phyloP scores from a whole-genome alignment of 2,113 vertebrate species.

The Dendropsophus ebraccatus region DNA sequence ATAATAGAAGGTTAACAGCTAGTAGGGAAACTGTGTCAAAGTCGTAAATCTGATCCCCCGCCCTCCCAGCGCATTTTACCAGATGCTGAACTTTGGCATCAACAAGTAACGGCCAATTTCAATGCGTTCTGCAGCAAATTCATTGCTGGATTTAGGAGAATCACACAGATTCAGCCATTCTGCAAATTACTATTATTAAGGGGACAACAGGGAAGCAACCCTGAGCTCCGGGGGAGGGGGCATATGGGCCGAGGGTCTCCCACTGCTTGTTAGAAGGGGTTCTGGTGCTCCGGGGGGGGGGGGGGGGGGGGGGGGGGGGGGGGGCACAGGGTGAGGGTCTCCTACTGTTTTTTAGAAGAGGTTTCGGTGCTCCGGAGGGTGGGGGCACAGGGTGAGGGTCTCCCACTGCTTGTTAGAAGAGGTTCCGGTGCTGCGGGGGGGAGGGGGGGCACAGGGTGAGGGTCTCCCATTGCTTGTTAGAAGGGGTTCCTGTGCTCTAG shows the following conservation, averaged over 20 bases:
- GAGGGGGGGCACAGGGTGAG: too few species aligned
- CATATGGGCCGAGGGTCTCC: background rate
- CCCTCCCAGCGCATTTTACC: constrained; percentile 67
- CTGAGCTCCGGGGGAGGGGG: background rate
- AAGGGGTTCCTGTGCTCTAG: too few species aligned
- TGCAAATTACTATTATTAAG: constrained; percentile 14
- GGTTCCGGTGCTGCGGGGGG: too few species aligned
- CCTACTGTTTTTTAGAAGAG: too few species aligned
- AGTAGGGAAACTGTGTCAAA: constrained; percentile 65
- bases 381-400: background rate
- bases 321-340: too few species aligned
- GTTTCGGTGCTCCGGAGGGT: too few species aligned
- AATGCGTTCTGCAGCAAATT: constrained; percentile 41
- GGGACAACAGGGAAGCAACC: background rate
- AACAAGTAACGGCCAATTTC: constrained; percentile 16
- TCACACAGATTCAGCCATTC: constrained; percentile 18
- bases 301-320: too few species aligned
- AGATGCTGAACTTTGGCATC: constrained; percentile 64
- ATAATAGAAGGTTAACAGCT: constrained; percentile 69
- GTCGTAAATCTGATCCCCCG: constrained; percentile 66
- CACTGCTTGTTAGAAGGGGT: too few species aligned
- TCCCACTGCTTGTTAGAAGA: too few species aligned
- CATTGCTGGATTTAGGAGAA: constrained; percentile 4
- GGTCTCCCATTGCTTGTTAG: too few species aligned
- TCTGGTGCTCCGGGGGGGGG: too few species aligned